These are phyloP conservation scores for Aphodius sticticus DNA, from an alignment of 2,888 invertebrate genomes.

Conservation along the genomic window DNA sequence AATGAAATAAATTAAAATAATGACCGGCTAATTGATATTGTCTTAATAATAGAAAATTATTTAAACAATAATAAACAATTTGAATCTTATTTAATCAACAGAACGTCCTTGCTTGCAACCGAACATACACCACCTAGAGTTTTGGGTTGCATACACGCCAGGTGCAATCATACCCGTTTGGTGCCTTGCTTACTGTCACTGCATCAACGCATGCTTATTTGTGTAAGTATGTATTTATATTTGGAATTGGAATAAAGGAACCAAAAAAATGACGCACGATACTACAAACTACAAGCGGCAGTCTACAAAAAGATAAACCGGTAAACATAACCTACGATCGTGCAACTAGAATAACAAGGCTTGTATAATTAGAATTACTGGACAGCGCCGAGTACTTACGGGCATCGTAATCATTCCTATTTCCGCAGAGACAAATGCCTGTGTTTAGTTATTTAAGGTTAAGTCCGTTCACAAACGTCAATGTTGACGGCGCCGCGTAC, in stretches of 20 bases:
- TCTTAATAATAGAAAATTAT: too few relatives aligned
- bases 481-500: constrained; percentile 13
- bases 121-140: constrained; percentile 16
- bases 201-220: not conserved
- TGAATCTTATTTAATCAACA: too few relatives aligned
- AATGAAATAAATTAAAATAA: too few relatives aligned
- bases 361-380: too few relatives aligned
- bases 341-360: not conserved
- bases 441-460: constrained; percentile 23
- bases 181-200: not conserved
- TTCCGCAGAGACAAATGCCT: constrained; percentile 34
- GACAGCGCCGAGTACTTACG: constrained; percentile 33
- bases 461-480: constrained; percentile 19
- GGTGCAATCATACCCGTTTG: constrained; percentile 6
- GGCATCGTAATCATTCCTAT: constrained; percentile 36
- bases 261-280: constrained; percentile 6
- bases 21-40: too few relatives aligned
- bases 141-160: constrained; percentile 23
- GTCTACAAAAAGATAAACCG: not conserved
- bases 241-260: not conserved
- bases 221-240: not conserved
- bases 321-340: not conserved
- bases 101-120: not conserved
- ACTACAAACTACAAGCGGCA: not conserved
- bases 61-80: too few relatives aligned